A percentile compares a stretch with the other conserved stretches of the same genome.
These are phyloP conservation scores for Nibea coibor DNA, from an alignment of 2,113 vertebrate genomes.

Conservation along the genomic window DNA sequence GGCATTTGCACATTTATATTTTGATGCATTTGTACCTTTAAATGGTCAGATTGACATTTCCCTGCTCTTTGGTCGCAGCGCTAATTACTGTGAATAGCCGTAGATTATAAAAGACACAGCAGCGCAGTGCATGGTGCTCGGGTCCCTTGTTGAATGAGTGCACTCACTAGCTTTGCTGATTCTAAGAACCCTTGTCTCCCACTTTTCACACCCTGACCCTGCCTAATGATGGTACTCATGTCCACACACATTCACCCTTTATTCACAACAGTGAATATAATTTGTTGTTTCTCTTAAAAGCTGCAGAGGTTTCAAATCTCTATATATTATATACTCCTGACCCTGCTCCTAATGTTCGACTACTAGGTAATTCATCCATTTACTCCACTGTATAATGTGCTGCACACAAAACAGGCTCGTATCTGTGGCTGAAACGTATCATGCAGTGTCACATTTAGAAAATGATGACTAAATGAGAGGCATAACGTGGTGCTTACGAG, in stretches of 20 bases:
- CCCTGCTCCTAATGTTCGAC: not conserved
- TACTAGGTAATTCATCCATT: not conserved
- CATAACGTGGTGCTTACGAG: too few relatives aligned
- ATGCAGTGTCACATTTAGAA: too few relatives aligned
- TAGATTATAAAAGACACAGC: constrained; percentile 21
- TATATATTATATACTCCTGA: not conserved
- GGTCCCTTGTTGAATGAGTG: not conserved
- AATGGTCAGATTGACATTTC: constrained; percentile 7
- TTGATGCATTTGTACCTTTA: not conserved
- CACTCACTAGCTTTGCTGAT: constrained; percentile 18
- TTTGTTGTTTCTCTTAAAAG: constrained; percentile 6
- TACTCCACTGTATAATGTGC: not conserved
- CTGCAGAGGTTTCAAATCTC: not conserved
- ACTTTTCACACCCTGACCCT: not conserved
- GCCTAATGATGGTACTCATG: constrained; percentile 18
- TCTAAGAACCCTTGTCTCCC: constrained; percentile 35
- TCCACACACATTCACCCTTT: not conserved
- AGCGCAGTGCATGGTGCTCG: not conserved
- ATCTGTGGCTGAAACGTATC: too few relatives aligned
- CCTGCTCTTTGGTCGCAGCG: constrained; percentile 8
- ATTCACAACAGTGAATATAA: not conserved
- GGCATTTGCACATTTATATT: constrained; percentile 23
- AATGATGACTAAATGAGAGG: too few relatives aligned
- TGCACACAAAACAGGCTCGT: too few relatives aligned
- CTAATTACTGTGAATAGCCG: constrained; percentile 19